Conservation (phyloP, 2,888 invertebrate genomes). For the Xylota segnis region DNA sequence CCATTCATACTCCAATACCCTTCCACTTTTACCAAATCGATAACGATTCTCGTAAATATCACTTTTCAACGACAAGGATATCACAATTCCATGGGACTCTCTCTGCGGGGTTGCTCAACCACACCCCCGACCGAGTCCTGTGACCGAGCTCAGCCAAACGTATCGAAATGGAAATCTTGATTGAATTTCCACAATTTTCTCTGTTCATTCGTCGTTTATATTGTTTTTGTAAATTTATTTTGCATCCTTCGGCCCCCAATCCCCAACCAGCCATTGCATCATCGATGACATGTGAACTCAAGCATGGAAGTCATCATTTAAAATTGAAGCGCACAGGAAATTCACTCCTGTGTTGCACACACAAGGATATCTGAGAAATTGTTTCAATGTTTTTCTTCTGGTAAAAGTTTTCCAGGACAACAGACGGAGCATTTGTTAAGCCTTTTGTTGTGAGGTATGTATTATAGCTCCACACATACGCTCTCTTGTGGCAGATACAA, state of each 20-base stretch:
- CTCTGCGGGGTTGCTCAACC: not conserved
- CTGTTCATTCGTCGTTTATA: not conserved
- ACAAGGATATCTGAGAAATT: constrained; percentile 20
- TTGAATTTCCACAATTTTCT: constrained; percentile 31
- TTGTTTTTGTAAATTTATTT: constrained; percentile 28
- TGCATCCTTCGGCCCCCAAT: not conserved
- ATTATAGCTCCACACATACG: not conserved
- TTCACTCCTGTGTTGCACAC: not conserved
- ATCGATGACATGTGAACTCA: constrained; percentile 46
- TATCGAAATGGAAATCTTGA: constrained; percentile 37
- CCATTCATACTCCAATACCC: constrained; percentile 27
- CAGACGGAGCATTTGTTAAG: not conserved
- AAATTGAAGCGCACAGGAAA: constrained; percentile 16
- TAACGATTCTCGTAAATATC: constrained; percentile 33
- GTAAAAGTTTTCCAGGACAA: not conserved
- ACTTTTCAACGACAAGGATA: constrained; percentile 7
- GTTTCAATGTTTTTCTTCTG: not conserved
- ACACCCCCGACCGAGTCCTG: not conserved
- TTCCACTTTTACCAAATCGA: constrained; percentile 29
- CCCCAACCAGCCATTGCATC: not conserved
- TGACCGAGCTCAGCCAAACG: constrained; percentile 22
- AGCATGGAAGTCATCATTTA: constrained; percentile 36
- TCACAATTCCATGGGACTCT: not conserved
- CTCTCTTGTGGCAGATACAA: not conserved
- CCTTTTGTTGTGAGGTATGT: not conserved